Evolutionary conservation across 2,888 invertebrate species (phyloP).

Genomic region (Dyspetes luteomarginatus): DNA sequence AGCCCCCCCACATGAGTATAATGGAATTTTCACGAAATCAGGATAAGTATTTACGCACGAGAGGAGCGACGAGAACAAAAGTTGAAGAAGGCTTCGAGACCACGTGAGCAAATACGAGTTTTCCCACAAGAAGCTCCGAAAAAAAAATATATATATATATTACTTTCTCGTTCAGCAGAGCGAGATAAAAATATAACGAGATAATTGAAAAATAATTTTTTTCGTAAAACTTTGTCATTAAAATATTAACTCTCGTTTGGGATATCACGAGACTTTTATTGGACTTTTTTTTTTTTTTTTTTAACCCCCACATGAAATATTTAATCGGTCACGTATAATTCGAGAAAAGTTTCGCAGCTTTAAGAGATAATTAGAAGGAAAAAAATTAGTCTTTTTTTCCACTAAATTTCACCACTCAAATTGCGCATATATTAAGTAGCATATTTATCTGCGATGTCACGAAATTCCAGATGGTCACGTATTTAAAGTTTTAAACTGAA

Average conservation of each 20-base stretch:
- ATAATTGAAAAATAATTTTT: conserved; percentile 6
- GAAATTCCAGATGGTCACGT: conserved; percentile 12
- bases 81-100: no score
- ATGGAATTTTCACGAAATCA: no score
- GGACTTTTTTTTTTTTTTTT: no score
- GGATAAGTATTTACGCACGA: no score
- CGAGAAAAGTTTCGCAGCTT: neutral
- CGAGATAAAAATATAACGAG: conserved; percentile 6
- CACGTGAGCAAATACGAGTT: no score
- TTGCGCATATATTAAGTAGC: neutral
- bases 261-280: neutral
- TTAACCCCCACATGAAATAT: no score
- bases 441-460: neutral
- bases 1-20: no score
- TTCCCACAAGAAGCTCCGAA: no score
- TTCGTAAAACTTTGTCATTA: neutral
- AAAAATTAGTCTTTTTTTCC: neutral
- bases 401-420: neutral
- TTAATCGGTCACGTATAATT: neutral
- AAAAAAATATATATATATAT: neutral
- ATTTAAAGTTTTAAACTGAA: conserved; percentile 3
- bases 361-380: neutral
- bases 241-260: neutral
- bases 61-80: no score
- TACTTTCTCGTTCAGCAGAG: neutral